Evolutionary conservation across 2,113 vertebrate species (phyloP).

Genomic region (Sitta europaea): DNA sequence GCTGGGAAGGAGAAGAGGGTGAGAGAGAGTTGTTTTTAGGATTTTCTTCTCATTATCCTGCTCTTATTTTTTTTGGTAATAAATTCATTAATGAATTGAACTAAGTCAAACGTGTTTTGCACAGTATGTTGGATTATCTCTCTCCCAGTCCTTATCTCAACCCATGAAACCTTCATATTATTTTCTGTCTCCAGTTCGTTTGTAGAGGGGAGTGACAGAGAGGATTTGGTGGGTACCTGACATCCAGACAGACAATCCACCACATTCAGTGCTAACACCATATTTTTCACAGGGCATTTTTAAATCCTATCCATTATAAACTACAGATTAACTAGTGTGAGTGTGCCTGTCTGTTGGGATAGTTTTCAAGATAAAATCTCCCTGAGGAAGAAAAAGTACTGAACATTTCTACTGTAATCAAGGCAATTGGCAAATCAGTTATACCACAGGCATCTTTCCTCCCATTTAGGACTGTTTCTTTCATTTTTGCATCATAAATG

Average conservation of each 20-base stretch:
- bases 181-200: neutral
- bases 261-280: neutral
- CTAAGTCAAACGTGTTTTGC: neutral
- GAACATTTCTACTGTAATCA: neutral
- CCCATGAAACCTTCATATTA: neutral
- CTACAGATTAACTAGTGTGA: neutral
- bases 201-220: neutral
- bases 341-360: neutral
- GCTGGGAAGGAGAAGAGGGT: neutral
- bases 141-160: neutral
- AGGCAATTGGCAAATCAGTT: neutral
- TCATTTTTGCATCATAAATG: neutral
- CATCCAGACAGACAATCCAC: neutral
- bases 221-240: neutral
- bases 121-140: neutral
- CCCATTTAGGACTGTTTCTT: neutral
- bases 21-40: neutral
- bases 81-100: neutral
- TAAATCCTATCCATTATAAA: neutral
- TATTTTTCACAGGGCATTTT: neutral
- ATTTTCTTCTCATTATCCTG: neutral
- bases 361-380: neutral
- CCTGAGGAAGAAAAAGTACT: neutral
- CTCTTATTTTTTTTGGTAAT: neutral
- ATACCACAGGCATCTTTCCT: neutral